These are phyloP conservation scores for Colletes collaris DNA, from an alignment of 2,888 invertebrate species.

Conservation along the genomic window DNA sequence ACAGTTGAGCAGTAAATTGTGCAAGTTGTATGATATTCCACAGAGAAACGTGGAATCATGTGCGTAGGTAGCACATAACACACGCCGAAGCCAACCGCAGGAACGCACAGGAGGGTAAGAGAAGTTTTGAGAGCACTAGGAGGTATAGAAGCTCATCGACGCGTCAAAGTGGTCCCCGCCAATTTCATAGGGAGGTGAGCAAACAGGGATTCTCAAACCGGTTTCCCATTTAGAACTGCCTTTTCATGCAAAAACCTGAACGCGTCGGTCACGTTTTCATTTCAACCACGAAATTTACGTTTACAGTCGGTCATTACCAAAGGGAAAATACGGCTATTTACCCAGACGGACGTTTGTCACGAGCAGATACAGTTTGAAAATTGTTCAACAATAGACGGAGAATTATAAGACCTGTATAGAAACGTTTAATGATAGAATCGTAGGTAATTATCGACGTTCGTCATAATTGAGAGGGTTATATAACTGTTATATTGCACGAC, in stretches of 20 bases:
- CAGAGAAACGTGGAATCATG: conserved; percentile 26
- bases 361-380: not conserved
- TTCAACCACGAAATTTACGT: not conserved
- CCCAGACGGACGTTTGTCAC: too few species aligned
- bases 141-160: conserved; percentile 73
- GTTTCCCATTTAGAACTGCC: conserved; percentile 13
- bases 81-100: conserved; percentile 13
- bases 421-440: conserved; percentile 5
- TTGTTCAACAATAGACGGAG: not conserved
- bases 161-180: conserved; percentile 77
- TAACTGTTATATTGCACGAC: conserved; percentile 34
- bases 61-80: conserved; percentile 4
- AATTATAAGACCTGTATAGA: not conserved
- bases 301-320: too few species aligned
- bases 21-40: conserved; percentile 57
- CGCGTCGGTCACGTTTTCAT: not conserved
- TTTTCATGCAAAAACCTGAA: not conserved
- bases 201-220: conserved; percentile 70
- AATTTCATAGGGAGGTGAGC: conserved; percentile 78
- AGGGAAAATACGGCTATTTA: too few species aligned
- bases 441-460: conserved; percentile 33
- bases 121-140: conserved; percentile 70
- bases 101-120: conserved; percentile 55
- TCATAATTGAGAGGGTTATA: conserved; percentile 47
- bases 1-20: conserved; percentile 56